Conservation (phyloP, 2,888 invertebrate genomes). For the Tipula vernalis region DNA sequence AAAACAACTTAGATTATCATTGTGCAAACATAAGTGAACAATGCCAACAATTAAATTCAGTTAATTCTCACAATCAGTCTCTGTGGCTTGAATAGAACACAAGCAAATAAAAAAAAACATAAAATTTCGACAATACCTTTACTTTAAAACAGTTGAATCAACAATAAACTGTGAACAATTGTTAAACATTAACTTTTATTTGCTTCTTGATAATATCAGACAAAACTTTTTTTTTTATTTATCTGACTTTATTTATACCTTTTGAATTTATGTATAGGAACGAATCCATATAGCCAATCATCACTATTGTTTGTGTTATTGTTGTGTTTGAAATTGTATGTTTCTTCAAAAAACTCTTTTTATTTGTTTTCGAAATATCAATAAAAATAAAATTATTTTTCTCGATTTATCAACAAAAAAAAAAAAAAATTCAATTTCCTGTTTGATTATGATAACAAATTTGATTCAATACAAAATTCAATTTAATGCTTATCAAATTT, state of each 20-base stretch:
- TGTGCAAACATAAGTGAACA: not conserved
- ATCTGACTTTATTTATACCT: not conserved
- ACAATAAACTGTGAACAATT: not conserved
- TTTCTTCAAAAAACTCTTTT: not conserved
- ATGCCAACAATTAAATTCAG: not conserved
- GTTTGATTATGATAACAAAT: not conserved
- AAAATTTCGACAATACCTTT: not conserved
- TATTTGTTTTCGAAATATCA: not conserved
- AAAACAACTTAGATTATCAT: not conserved
- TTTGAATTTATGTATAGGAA: not conserved
- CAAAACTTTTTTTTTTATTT: not conserved
- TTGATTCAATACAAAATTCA: not conserved
- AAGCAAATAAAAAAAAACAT: no score
- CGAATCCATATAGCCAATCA: not conserved
- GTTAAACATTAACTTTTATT: not conserved
- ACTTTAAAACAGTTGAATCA: not conserved
- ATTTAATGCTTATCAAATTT: not conserved
- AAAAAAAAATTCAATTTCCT: not conserved
- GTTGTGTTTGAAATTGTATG: not conserved
- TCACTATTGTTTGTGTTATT: not conserved
- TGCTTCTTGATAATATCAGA: not conserved
- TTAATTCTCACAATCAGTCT: not conserved
- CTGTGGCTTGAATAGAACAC: not conserved
- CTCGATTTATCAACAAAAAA: not conserved
- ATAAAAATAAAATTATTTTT: not conserved